phyloP scores from a whole-genome alignment of 2,113 vertebrate genomes.

The Megaleporinus macrocephalus region DNA sequence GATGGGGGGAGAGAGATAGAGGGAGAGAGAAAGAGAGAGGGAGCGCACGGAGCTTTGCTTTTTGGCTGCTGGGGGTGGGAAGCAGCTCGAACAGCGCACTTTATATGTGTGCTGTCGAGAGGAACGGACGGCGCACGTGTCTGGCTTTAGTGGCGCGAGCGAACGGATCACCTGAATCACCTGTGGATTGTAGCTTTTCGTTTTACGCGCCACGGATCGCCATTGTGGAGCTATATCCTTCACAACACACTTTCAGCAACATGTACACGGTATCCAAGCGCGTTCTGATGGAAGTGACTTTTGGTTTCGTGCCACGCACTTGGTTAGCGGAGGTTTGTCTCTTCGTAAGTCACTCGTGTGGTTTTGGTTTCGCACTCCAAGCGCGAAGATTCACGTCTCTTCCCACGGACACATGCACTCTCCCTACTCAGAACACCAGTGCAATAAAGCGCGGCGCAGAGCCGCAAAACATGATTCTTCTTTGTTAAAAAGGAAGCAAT shows the following conservation, averaged over 20 bases:
- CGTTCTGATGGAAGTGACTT: not conserved
- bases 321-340: too few species aligned
- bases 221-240: not conserved
- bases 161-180: slow-evolving; percentile 17
- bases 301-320: too few species aligned
- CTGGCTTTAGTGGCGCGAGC: not conserved
- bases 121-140: slow-evolving; percentile 39
- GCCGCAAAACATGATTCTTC: too few species aligned
- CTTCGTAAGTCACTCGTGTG: too few species aligned
- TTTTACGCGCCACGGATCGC: slow-evolving; percentile 32
- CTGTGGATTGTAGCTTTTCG: slow-evolving; percentile 15
- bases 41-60: slow-evolving; percentile 5
- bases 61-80: slow-evolving; percentile 39
- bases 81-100: slow-evolving; percentile 29
- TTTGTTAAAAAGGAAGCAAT: too few species aligned
- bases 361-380: too few species aligned
- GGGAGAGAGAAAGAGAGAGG: not conserved
- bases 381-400: too few species aligned
- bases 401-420: too few species aligned
- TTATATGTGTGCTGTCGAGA: slow-evolving; percentile 35
- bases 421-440: too few species aligned
- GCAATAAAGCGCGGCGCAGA: too few species aligned
- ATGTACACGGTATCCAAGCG: not conserved
- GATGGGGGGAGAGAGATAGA: slow-evolving; percentile 56
- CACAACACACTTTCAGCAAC: too few species aligned